phyloP scores from a whole-genome alignment of 2,113 vertebrate genomes.

The Kryptolebias marmoratus region DNA sequence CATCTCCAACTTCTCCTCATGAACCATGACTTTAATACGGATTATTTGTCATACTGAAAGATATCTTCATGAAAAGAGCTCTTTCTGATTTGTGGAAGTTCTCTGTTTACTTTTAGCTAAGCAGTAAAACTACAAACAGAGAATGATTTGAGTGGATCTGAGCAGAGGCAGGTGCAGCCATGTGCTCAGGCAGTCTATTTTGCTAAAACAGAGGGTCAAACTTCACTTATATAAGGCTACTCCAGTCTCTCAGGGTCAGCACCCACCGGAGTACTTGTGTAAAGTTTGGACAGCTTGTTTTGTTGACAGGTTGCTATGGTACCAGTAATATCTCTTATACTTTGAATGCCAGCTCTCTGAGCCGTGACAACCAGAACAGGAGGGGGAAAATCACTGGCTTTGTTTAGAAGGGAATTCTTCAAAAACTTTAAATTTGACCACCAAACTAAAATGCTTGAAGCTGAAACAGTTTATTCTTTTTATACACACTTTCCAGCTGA shows the following conservation, averaged over 20 bases:
- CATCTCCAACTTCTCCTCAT: constrained; percentile 61
- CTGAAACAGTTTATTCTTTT: constrained; percentile 4
- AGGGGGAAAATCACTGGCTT: constrained; percentile 5
- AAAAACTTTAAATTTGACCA: constrained; percentile 22
- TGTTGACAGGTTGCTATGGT: constrained; percentile 79
- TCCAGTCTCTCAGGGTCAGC: constrained; percentile 3
- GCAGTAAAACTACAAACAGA: neutral
- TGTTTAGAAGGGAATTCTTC: constrained; percentile 15
- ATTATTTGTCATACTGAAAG: neutral
- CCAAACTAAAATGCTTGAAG: constrained; percentile 18
- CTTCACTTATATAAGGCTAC: constrained; percentile 23
- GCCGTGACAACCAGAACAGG: constrained; percentile 28
- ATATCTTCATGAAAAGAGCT: neutral
- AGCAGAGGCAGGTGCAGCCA: neutral
- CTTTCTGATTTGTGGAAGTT: neutral
- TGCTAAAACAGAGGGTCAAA: constrained; percentile 15
- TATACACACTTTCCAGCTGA: constrained; percentile 4
- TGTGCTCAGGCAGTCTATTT: constrained; percentile 27
- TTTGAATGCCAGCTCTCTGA: constrained; percentile 13
- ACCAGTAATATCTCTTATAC: constrained; percentile 2
- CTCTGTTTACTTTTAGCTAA: neutral
- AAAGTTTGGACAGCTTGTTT: constrained; percentile 57
- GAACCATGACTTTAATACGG: constrained; percentile 41
- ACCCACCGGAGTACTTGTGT: constrained; percentile 56
- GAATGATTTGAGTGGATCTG: constrained; percentile 58